These are phyloP conservation scores for Lycaon pictus DNA, from an alignment of 2,113 vertebrate genomes.

Conservation along the genomic window DNA sequence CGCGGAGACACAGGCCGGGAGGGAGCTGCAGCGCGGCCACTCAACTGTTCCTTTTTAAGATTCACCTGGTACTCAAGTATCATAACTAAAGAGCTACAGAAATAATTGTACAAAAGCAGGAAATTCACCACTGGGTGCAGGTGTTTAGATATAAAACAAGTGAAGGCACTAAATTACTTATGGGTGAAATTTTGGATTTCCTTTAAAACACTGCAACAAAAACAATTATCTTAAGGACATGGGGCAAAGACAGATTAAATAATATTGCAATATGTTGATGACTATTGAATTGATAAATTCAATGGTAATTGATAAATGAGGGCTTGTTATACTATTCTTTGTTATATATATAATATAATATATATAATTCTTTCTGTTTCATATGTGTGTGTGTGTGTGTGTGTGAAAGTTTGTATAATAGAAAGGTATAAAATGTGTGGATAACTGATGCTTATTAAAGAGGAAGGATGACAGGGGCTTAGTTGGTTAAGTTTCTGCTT, in stretches of 20 bases:
- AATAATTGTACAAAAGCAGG: neutral
- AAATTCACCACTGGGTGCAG: neutral
- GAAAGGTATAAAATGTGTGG: neutral
- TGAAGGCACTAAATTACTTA: neutral
- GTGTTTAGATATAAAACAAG: neutral
- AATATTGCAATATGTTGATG: neutral
- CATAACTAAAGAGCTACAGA: neutral
- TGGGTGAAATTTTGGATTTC: neutral
- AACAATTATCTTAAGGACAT: neutral
- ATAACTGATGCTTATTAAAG: neutral
- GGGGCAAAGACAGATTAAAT: neutral
- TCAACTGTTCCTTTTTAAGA: neutral
- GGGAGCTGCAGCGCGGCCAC: too few species aligned
- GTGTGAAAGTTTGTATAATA: neutral
- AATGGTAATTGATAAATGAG: neutral
- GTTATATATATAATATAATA: too few species aligned
- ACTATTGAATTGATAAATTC: neutral
- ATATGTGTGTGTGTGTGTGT: neutral
- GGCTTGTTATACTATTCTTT: neutral
- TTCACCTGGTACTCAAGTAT: neutral
- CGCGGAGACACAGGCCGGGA: too few species aligned
- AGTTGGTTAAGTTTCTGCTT: too few species aligned
- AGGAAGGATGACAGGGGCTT: neutral
- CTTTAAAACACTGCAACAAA: neutral
- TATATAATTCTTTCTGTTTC: too few species aligned